A percentile compares a stretch with the other conserved stretches of the same genome.
phyloP scores from a whole-genome alignment of 2,888 invertebrate species.

The Napeogenes sylphis region DNA sequence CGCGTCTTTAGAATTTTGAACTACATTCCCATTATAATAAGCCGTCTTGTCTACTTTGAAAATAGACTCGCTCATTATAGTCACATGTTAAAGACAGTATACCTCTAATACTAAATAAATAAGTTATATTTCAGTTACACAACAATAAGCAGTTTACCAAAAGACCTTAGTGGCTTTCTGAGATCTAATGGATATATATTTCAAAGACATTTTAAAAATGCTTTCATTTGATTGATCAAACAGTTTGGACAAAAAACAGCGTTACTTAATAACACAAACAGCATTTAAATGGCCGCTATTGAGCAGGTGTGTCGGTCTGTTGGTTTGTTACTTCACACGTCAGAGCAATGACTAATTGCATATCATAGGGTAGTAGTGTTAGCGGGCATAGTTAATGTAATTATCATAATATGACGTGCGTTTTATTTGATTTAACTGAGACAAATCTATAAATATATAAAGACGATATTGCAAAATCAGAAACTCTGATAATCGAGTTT shows the following conservation, averaged over 20 bases:
- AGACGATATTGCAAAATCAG: no score
- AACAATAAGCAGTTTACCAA: no score
- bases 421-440: no score
- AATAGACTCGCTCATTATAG: background rate
- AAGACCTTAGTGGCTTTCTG: no score
- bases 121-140: no score
- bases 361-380: slow-evolving; percentile 38
- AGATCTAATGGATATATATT: no score
- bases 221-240: background rate
- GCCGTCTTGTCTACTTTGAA: background rate
- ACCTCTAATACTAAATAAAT: no score
- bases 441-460: no score
- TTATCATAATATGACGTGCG: slow-evolving; percentile 1
- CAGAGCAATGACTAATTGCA: slow-evolving; percentile 43
- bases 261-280: slow-evolving; percentile 18
- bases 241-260: slow-evolving; percentile 9
- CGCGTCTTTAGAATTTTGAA: slow-evolving; percentile 41
- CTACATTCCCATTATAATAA: slow-evolving; percentile 23
- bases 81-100: no score
- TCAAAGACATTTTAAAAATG: no score
- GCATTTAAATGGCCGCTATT: slow-evolving; percentile 20
- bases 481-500: no score
- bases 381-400: slow-evolving; percentile 33
- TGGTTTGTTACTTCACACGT: slow-evolving; percentile 47
- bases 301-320: slow-evolving; percentile 59